These are phyloP conservation scores for Drosophila sucinea DNA, from an alignment of 1,140 invertebrate genomes.

Conservation along the genomic window DNA sequence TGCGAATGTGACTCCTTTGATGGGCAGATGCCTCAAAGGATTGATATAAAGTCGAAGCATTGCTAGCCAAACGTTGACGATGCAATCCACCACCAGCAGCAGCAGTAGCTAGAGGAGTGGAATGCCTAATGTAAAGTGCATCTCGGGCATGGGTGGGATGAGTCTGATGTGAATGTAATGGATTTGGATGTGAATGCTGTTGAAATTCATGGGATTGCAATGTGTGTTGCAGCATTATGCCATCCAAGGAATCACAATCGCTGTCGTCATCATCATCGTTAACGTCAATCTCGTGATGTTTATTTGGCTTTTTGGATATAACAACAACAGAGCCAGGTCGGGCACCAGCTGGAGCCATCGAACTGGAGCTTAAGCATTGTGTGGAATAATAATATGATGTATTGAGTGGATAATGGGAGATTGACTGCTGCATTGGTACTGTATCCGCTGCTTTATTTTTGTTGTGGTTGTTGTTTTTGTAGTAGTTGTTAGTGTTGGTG, in stretches of 20 bases:
- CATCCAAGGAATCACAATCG: conserved; percentile 61
- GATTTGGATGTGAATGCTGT: conserved; percentile 55
- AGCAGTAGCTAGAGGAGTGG: conserved; percentile 44
- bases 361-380: conserved; percentile 46
- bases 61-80: conserved; percentile 49
- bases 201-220: conserved; percentile 57
- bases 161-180: conserved; percentile 36
- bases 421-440: conserved; percentile 30
- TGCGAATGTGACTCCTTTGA: conserved; percentile 19
- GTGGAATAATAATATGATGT: conserved; percentile 69
- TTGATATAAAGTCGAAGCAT: conserved; percentile 53
- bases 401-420: conserved; percentile 43
- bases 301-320: conserved; percentile 12
- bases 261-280: conserved; percentile 32
- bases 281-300: neutral
- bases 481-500: conserved; percentile 40
- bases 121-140: conserved; percentile 57
- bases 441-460: conserved; percentile 27
- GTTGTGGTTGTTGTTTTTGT: conserved; percentile 45
- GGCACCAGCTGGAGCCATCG: conserved; percentile 14
- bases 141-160: conserved; percentile 32
- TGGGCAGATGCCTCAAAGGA: conserved; percentile 48
- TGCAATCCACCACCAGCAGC: conserved; percentile 15
- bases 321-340: conserved; percentile 31
- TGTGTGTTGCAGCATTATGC: conserved; percentile 41